These are phyloP conservation scores for Choristoneura rosaceana DNA, from an alignment of 2,888 invertebrate species.

Conservation along the genomic window DNA sequence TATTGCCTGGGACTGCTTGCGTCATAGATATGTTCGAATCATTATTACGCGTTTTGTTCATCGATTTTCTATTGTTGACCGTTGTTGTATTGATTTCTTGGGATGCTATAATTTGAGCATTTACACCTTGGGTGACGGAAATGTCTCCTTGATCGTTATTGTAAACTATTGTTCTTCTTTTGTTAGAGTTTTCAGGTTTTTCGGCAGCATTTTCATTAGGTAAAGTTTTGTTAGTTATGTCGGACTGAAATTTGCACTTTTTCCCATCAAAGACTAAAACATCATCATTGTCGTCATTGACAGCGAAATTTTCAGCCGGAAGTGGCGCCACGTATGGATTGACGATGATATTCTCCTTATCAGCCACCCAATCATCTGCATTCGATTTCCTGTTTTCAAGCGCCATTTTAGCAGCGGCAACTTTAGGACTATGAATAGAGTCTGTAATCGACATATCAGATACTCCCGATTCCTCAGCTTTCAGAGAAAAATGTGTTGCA, in stretches of 20 bases:
- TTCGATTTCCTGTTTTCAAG: constrained; percentile 49
- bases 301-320: constrained; percentile 65
- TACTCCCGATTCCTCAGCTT: constrained; percentile 67
- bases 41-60: background rate
- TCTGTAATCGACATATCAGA: constrained; percentile 79
- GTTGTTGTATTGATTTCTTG: background rate
- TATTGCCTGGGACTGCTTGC: constrained; percentile 3
- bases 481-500: constrained; percentile 58
- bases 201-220: constrained; percentile 32
- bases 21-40: constrained; percentile 19
- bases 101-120: constrained; percentile 38
- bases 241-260: constrained; percentile 63
- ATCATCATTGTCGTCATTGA: constrained; percentile 64
- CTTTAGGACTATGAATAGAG: constrained; percentile 65
- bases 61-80: background rate
- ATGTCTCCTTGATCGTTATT: constrained; percentile 51
- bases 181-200: constrained; percentile 41
- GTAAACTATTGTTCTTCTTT: constrained; percentile 51
- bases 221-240: constrained; percentile 46
- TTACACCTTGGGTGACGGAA: constrained; percentile 53
- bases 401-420: constrained; percentile 38
- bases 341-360: constrained; percentile 75
- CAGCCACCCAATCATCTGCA: constrained; percentile 61
- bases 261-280: constrained; percentile 77
- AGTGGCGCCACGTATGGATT: constrained; percentile 68